phyloP scores from a whole-genome alignment of 2,797 vertebrate genomes.

The Lepus townsendii region DNA sequence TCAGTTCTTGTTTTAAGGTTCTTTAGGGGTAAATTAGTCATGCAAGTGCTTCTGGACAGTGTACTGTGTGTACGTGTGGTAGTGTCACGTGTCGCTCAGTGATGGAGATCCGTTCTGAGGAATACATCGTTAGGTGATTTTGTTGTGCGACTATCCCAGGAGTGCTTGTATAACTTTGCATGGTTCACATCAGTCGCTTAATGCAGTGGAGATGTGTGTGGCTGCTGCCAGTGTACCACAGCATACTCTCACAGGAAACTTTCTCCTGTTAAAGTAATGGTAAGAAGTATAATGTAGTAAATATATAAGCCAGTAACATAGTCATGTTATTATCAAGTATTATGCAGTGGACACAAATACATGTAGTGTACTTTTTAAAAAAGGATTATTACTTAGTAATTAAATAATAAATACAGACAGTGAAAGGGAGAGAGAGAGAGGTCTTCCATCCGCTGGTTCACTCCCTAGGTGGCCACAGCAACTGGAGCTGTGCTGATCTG shows the following conservation, averaged over 20 bases:
- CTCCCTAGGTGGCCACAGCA: too few relatives aligned
- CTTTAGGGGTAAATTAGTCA: not conserved
- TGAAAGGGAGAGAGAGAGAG: too few relatives aligned
- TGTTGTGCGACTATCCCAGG: not conserved
- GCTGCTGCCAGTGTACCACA: not conserved
- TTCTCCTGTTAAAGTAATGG: not conserved
- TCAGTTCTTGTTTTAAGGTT: conserved; percentile 23
- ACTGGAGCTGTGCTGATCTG: too few relatives aligned
- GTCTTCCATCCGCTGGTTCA: too few relatives aligned
- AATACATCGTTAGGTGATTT: not conserved
- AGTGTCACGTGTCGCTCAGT: not conserved
- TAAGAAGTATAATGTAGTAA: not conserved
- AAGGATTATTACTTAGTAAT: too few relatives aligned
- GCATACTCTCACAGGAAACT: not conserved
- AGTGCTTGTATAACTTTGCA: not conserved
- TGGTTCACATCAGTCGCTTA: not conserved
- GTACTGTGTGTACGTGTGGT: not conserved
- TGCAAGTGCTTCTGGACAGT: not conserved
- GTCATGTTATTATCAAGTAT: not conserved
- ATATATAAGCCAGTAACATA: not conserved
- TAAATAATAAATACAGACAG: too few relatives aligned
- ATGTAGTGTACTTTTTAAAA: not conserved
- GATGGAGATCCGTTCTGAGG: not conserved
- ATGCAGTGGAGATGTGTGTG: not conserved
- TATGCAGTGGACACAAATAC: not conserved